Evolutionary conservation across 2,888 invertebrate genomes (phyloP).

Genomic region (Diadromus collaris): DNA sequence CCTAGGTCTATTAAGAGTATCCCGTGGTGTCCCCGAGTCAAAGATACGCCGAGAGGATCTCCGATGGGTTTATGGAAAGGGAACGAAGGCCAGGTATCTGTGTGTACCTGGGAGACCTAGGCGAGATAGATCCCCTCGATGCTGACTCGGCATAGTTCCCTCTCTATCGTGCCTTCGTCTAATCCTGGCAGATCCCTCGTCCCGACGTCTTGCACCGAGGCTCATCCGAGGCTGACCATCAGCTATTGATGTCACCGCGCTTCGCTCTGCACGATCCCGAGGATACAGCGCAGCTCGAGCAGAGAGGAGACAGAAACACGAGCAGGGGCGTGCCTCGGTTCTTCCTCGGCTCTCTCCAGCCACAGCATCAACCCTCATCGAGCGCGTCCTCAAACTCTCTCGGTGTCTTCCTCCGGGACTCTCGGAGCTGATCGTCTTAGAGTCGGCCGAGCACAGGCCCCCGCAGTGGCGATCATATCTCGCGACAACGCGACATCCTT

Average conservation of each 20-base stretch:
- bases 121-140: slow-evolving; percentile 49
- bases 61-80: slow-evolving; percentile 63
- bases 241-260: slow-evolving; percentile 71
- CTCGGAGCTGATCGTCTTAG: slow-evolving; percentile 29
- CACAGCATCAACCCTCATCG: neutral
- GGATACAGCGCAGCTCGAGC: neutral
- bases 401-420: slow-evolving; percentile 34
- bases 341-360: slow-evolving; percentile 19
- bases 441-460: slow-evolving; percentile 31
- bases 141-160: slow-evolving; percentile 44
- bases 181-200: slow-evolving; percentile 47
- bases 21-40: slow-evolving; percentile 69
- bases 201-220: slow-evolving; percentile 55
- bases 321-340: slow-evolving; percentile 55
- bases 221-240: slow-evolving; percentile 47
- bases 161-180: slow-evolving; percentile 38
- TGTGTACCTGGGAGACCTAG: slow-evolving; percentile 68
- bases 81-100: slow-evolving; percentile 66
- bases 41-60: slow-evolving; percentile 65
- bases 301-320: slow-evolving; percentile 11
- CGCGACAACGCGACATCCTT: slow-evolving; percentile 76
- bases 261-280: slow-evolving; percentile 54
- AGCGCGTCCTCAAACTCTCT: slow-evolving; percentile 47
- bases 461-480: slow-evolving; percentile 71
- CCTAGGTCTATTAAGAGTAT: slow-evolving; percentile 77